Evolutionary conservation across 2,797 vertebrate species (phyloP).

Genomic region (Aulostomus chinensis): DNA sequence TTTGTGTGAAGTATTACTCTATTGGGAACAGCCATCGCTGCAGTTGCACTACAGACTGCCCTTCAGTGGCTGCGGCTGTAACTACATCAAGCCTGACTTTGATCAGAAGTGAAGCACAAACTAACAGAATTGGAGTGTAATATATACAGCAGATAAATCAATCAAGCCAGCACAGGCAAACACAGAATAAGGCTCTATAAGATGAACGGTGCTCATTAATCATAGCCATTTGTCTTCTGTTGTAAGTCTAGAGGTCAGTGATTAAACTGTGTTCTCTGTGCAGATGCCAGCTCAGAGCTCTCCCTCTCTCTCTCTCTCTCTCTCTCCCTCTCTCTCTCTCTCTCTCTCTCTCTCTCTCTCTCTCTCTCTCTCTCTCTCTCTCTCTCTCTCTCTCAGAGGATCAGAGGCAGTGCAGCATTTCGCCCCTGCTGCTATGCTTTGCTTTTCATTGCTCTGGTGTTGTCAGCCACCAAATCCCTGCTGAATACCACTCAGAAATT

Average conservation of each 20-base stretch:
- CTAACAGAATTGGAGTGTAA: slow-evolving; percentile 36
- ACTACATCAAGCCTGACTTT: slow-evolving; percentile 18
- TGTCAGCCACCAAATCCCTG: slow-evolving; percentile 69
- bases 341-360: slow-evolving; percentile 14
- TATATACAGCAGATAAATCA: slow-evolving; percentile 38
- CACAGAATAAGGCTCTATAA: slow-evolving; percentile 38
- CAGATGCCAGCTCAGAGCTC: slow-evolving; percentile 24
- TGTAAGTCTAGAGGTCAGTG: slow-evolving; percentile 70
- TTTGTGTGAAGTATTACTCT: no score
- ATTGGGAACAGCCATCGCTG: not conserved
- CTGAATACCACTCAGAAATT: slow-evolving; percentile 75
- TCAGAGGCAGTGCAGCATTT: slow-evolving; percentile 55
- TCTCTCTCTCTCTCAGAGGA: slow-evolving; percentile 27
- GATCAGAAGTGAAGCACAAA: slow-evolving; percentile 23
- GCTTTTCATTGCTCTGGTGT: slow-evolving; percentile 47
- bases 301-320: not conserved
- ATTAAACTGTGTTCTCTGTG: slow-evolving; percentile 65
- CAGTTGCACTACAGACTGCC: slow-evolving; percentile 37
- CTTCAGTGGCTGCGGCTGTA: slow-evolving; percentile 52
- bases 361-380: not conserved
- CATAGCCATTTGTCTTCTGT: slow-evolving; percentile 65
- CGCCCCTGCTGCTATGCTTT: not conserved
- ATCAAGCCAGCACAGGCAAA: slow-evolving; percentile 39
- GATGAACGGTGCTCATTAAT: slow-evolving; percentile 69
- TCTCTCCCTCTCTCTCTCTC: slow-evolving; percentile 2